These are phyloP conservation scores for Gallinago undulata DNA, from an alignment of 2,113 vertebrate genomes.

Conservation along the genomic window DNA sequence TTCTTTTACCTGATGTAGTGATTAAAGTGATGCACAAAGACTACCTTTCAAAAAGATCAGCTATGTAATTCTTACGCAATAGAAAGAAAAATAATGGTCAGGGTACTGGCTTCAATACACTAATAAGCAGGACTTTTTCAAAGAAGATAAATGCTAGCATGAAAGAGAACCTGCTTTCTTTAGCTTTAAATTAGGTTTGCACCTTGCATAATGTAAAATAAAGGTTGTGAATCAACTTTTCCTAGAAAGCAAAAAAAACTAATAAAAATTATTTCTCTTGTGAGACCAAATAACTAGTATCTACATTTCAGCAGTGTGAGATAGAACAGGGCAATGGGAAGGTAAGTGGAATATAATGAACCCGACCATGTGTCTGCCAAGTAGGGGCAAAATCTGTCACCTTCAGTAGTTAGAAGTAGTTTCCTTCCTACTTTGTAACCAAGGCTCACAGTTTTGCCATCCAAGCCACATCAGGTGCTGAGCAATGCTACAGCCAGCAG, in stretches of 20 bases:
- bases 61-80: background rate
- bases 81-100: background rate
- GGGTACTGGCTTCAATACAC: too few relatives aligned
- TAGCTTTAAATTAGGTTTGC: background rate
- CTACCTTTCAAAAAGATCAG: background rate
- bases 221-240: background rate
- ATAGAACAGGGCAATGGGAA: background rate
- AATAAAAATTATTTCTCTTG: background rate
- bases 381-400: background rate
- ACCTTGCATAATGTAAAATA: background rate
- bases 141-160: background rate
- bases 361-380: background rate
- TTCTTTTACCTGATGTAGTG: background rate
- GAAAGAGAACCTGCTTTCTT: background rate
- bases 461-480: background rate
- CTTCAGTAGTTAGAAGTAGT: background rate
- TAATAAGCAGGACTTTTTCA: background rate
- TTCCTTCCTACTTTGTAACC: background rate
- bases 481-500: background rate
- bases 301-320: background rate
- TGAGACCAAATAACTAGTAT: background rate
- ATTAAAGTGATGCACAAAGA: background rate
- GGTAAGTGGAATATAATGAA: background rate
- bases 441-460: background rate
- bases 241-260: background rate